A percentile compares a stretch with the other conserved stretches of the same genome.
phyloP scores from a whole-genome alignment of 2,113 vertebrate genomes.

The Cryptomyrus ogoouensis region DNA sequence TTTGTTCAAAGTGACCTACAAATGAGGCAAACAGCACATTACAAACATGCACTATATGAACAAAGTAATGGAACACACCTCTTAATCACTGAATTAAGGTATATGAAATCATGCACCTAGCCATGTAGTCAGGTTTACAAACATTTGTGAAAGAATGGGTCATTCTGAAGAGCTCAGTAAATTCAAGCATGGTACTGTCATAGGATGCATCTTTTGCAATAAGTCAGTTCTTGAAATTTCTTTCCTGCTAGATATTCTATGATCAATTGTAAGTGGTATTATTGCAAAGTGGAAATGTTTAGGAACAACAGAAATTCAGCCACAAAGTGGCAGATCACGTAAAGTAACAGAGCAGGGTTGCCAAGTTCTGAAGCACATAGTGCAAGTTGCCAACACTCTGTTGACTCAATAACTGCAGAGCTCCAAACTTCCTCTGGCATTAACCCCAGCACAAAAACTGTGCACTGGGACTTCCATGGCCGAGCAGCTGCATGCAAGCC shows the following conservation, averaged over 20 bases:
- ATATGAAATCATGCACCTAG: not conserved
- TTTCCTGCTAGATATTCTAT: not conserved
- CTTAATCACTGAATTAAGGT: not conserved
- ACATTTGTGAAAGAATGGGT: not conserved
- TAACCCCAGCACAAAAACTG: not conserved
- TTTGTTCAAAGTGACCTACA: no score
- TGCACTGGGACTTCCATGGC: not conserved
- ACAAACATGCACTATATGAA: not conserved
- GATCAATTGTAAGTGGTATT: not conserved
- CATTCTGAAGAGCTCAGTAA: not conserved
- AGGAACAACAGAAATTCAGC: not conserved
- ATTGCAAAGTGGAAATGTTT: not conserved
- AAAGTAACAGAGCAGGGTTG: not conserved
- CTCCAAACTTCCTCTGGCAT: not conserved
- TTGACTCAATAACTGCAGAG: not conserved
- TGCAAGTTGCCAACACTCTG: not conserved
- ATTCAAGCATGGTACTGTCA: not conserved
- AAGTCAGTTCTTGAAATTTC: not conserved
- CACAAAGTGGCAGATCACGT: not conserved
- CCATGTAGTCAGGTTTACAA: not conserved
- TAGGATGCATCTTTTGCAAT: not conserved
- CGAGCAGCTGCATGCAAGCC: no score
- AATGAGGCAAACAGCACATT: not conserved
- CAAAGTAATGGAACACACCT: not conserved
- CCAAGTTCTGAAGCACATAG: not conserved